A percentile compares a stretch with the other conserved stretches of the same genome.
These are phyloP conservation scores for Temnothorax rugatulus DNA, from an alignment of 2,888 invertebrate genomes.

Conservation along the genomic window DNA sequence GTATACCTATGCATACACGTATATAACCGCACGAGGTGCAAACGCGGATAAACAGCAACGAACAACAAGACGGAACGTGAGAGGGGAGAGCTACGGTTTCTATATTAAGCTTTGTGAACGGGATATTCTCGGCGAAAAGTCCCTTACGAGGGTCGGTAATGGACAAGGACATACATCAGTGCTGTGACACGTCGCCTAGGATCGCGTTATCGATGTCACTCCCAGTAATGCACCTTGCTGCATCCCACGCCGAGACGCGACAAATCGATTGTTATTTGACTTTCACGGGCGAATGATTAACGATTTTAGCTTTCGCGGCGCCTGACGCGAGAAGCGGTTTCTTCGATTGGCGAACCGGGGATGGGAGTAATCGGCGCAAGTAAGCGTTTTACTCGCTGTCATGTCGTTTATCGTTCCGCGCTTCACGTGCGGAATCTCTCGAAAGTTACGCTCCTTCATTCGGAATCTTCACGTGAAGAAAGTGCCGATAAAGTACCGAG, in stretches of 20 bases:
- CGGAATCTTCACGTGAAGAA: neutral
- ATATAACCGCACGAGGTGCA: slow-evolving; percentile 29
- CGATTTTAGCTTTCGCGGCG: neutral
- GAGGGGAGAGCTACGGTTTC: slow-evolving; percentile 15
- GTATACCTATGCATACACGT: slow-evolving; percentile 3
- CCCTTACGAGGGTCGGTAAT: slow-evolving; percentile 43
- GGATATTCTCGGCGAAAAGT: slow-evolving; percentile 58
- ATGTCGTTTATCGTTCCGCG: neutral
- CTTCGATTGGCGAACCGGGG: neutral
- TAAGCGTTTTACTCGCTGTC: neutral
- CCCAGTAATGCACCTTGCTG: slow-evolving; percentile 52
- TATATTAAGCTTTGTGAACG: slow-evolving; percentile 56
- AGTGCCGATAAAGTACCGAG: neutral
- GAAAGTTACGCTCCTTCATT: neutral
- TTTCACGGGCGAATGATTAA: slow-evolving; percentile 36
- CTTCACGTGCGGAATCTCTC: neutral
- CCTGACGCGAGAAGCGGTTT: neutral
- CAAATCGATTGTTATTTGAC: slow-evolving; percentile 30
- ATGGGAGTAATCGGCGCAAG: neutral
- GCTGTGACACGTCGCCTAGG: slow-evolving; percentile 54
- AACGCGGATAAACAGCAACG: slow-evolving; percentile 52
- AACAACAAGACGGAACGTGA: slow-evolving; percentile 48
- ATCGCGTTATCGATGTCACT: slow-evolving; percentile 60
- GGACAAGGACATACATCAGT: slow-evolving; percentile 51
- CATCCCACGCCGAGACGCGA: slow-evolving; percentile 10